Conservation (phyloP, 2,113 vertebrate genomes). For the Prietella phreatophila region DNA sequence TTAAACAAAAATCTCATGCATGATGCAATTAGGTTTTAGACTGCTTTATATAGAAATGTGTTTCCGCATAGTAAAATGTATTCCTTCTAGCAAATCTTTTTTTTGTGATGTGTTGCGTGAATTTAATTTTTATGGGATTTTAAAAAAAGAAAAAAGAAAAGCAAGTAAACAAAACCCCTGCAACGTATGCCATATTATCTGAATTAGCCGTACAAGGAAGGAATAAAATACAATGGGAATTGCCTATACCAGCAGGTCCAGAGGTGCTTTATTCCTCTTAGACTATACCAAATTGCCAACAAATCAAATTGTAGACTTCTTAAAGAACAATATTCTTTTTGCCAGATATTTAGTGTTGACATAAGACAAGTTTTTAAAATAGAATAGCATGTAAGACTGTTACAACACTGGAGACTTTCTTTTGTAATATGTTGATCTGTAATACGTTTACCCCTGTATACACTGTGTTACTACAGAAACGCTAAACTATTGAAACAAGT, state of each 20-base stretch:
- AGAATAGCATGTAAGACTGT: neutral
- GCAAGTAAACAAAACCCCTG: neutral
- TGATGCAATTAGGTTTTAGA: neutral
- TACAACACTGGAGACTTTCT: neutral
- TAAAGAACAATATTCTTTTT: neutral
- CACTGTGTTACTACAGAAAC: neutral
- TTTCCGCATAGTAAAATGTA: neutral
- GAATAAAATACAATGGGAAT: neutral
- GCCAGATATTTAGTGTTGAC: too few relatives aligned
- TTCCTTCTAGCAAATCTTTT: neutral
- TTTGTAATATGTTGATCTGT: neutral
- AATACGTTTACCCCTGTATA: neutral
- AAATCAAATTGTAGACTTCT: neutral
- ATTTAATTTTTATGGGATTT: neutral
- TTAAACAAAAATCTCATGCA: neutral
- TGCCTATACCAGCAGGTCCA: neutral
- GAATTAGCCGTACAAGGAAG: neutral
- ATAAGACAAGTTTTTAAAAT: too few relatives aligned
- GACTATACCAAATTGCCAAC: neutral
- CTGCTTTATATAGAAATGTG: neutral
- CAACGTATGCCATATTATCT: neutral
- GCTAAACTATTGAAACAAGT: neutral
- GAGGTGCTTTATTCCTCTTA: neutral
- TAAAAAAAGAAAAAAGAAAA: too few relatives aligned
- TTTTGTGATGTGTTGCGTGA: neutral